These are phyloP conservation scores for Macaria liturata DNA, from an alignment of 2,888 invertebrate species.

Conservation along the genomic window DNA sequence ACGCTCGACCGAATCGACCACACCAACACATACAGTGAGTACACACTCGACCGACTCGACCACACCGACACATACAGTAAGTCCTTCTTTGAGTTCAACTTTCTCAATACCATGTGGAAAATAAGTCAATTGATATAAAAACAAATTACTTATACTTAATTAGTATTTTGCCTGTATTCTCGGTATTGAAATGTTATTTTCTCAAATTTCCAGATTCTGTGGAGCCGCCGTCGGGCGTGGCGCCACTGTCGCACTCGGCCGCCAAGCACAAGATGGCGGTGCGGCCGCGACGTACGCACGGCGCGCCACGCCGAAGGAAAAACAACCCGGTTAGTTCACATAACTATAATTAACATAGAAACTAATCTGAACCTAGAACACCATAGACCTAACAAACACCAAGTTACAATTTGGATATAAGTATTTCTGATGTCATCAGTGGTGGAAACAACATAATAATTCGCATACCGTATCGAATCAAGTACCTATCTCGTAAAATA, in stretches of 20 bases:
- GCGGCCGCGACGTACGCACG: conserved; percentile 89
- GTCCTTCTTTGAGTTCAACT: conserved; percentile 29
- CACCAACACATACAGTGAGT: conserved; percentile 71
- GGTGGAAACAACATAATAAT: too few species aligned
- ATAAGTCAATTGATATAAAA: too few species aligned
- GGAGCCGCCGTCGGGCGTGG: conserved; percentile 79
- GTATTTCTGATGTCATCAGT: too few species aligned
- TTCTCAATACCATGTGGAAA: too few species aligned
- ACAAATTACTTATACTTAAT: too few species aligned
- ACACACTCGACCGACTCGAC: conserved; percentile 59
- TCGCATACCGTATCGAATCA: too few species aligned
- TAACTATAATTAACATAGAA: not conserved
- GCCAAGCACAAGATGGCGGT: conserved; percentile 92
- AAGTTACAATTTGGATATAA: too few species aligned
- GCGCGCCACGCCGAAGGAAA: conserved; percentile 87
- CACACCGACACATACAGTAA: conserved; percentile 70
- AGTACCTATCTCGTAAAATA: too few species aligned
- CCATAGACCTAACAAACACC: too few species aligned
- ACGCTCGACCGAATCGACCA: conserved; percentile 58
- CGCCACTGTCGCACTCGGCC: conserved; percentile 90
- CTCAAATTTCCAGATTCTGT: conserved; percentile 59
- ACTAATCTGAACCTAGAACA: too few species aligned
- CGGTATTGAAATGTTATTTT: too few species aligned
- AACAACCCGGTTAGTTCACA: conserved; percentile 61
- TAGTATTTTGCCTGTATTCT: too few species aligned